Base-by-base conservation (phyloP, 23 tunicate species). In the Phallusia fumigata region DNA sequence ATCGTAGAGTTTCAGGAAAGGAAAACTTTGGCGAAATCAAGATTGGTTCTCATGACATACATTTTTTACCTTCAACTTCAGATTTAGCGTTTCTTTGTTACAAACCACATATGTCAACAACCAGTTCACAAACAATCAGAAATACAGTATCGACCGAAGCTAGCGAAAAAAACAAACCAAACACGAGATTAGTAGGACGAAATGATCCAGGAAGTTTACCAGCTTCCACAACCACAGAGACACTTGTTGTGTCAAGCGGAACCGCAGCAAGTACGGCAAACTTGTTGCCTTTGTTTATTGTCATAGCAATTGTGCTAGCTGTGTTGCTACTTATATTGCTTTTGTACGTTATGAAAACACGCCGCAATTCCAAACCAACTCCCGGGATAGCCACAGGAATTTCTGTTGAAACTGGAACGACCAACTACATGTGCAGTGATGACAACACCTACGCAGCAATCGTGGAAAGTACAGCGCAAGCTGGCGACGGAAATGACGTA, bases 401-500 rank as follows among this genome's bases (percentile, higher is more conserved):
- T 40, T 40, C 47, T 5, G 5, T 40, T 40, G 47, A 40, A 40
- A 40, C 47, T 40, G 47, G 47, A 40, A 40, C 47, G 8, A 40
- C 47, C 47, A 40, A 40, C 10, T 40, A 40, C 47, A 40, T 40
- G 47, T 40, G 47, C 47, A 40, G 47, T 58, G 69, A 58, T 5
- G 69, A 58, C 69, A 22, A 22, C 69, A 58, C 69, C 69, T 58
- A 58, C 69, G 69, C 69, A 6, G 28, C 26, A 22, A 58, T 58
- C 69, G 28, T 3, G 69, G 69, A 58, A 58, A 13, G 69, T 58
- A 21, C 16, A 58, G 69, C 69, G 28, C 26, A 22, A 21, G 69
- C 69, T 58, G 26, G 69, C 13, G 69, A 58, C 69, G 69, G 69
- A 58, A 58, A 58, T 58, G 69, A 58, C 69, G 69, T 16, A 58